Base-by-base conservation (phyloP, 2,797 vertebrate species). In the Pachyuromys duprasi region DNA sequence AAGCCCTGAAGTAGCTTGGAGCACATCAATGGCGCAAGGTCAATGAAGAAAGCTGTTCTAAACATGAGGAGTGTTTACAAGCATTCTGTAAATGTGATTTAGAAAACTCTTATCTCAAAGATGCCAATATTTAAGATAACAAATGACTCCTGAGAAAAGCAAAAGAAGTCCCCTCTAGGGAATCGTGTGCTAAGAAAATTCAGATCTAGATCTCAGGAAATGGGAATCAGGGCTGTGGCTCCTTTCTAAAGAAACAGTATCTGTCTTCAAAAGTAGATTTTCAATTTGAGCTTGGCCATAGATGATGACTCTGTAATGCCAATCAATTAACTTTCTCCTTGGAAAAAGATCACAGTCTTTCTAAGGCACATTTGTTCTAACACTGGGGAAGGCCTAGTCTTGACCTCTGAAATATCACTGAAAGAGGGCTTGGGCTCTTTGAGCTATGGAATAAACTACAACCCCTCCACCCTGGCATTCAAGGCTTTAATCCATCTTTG, bases 61-160 rank as follows among this genome's bases (percentile, higher is more conserved):
- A 96, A 92, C 95, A 96, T 82, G 96, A 97, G 86, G 88, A 93
- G 95, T 96, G 96, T 97, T 97, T 97, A 95, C 91, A 94, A 97
- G 96, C 87, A 75, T 97, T 97, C 96, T 97, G 95, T 95, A 97
- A 97, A 97, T 96, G 96, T 97, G 95, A 97, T 97, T 97, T 97
- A 97, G 95, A 95, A 97, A 97, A 96, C 94, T 79, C 94, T 97
- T 97, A 96, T 97, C 97, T 98, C 89, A 5, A 76, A 95, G 96
- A 96, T 97, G 96, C 95, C 97, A 98, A 95, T 97, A 97, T 96
- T 97, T 96, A 96, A 97, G 97, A 97, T 97, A 97, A 97, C 94
- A 95, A 95, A 97, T 96, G 97, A 95, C 93, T 97, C 49, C 11
- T 0, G 4, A 95, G 96, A 78, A 96, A 97, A 97, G 95, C 67